Evolutionary conservation across 1,140 invertebrate genomes (phyloP).

Genomic region (Octopus sinensis): DNA sequence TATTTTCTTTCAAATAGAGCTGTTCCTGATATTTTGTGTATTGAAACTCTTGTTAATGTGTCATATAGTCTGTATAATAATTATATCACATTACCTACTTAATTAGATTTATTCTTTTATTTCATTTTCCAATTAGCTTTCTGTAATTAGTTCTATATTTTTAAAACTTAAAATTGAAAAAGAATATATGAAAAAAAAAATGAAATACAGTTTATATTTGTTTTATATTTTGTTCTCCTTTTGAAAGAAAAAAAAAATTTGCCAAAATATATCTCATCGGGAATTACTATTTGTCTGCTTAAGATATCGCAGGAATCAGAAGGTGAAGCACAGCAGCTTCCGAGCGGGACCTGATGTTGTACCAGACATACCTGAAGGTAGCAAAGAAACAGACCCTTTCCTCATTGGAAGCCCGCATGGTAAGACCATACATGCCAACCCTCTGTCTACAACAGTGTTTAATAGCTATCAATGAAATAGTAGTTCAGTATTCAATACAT

Average conservation of each 20-base stretch:
- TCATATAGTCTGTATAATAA: too few relatives aligned
- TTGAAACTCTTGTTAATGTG: too few relatives aligned
- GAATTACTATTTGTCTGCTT: background rate
- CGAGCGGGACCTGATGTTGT: background rate
- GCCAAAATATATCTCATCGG: background rate
- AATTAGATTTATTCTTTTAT: too few relatives aligned
- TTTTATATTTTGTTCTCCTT: background rate
- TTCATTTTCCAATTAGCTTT: too few relatives aligned
- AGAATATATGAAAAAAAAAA: too few relatives aligned
- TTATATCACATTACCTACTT: too few relatives aligned
- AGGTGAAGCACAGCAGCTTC: background rate
- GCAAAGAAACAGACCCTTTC: conserved; percentile 11
- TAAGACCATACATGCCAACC: conserved; percentile 10
- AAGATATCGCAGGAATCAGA: conserved; percentile 8
- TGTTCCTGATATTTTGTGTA: too few relatives aligned
- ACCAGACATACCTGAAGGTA: background rate
- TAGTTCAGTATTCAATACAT: too few relatives aligned
- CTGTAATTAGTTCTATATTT: too few relatives aligned
- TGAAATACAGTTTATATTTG: background rate
- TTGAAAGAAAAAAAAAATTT: background rate
- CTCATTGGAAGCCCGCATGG: conserved; percentile 1
- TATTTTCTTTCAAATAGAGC: too few relatives aligned
- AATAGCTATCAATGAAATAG: too few relatives aligned
- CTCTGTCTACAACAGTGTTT: background rate
- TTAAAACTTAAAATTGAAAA: too few relatives aligned